Conservation (phyloP, 2,888 invertebrate genomes). For the Helleia helle region DNA sequence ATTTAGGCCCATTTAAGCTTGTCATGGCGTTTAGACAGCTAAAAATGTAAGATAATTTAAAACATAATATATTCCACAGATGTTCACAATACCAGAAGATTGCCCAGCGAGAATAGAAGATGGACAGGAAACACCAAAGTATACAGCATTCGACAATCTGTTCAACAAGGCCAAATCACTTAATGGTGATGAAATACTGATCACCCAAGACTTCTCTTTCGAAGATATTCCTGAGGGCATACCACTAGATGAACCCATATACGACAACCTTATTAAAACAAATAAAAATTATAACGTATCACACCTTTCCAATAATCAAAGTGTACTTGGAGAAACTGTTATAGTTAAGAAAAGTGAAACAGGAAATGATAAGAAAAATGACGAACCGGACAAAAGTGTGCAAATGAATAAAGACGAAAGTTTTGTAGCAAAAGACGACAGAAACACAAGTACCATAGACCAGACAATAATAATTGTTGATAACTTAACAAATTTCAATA, state of each 20-base stretch:
- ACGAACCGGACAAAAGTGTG: background rate
- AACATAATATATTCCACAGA: too few relatives aligned
- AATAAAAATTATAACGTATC: background rate
- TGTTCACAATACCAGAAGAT: conserved; percentile 57
- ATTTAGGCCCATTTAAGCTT: too few relatives aligned
- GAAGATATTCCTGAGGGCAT: conserved; percentile 59
- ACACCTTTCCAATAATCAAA: background rate
- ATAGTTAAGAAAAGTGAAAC: background rate
- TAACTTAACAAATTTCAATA: too few relatives aligned
- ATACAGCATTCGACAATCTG: conserved; percentile 43
- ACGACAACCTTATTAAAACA: conserved; percentile 40
- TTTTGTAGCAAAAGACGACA: too few relatives aligned
- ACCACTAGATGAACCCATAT: conserved; percentile 54
- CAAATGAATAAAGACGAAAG: too few relatives aligned
- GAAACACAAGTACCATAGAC: too few relatives aligned
- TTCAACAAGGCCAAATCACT: conserved; percentile 45
- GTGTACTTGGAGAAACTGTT: background rate
- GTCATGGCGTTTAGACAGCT: too few relatives aligned
- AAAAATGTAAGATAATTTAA: too few relatives aligned
- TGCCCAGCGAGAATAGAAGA: conserved; percentile 46
- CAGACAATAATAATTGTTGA: too few relatives aligned
- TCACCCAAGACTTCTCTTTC: conserved; percentile 47
- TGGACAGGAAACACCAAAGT: conserved; percentile 30
- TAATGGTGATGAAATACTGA: conserved; percentile 43
- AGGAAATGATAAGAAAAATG: background rate